Evolutionary conservation across 2,113 vertebrate species (phyloP), one percentile per base, ranked within the genome.

Genomic region (Diglossa brunneiventris): DNA sequence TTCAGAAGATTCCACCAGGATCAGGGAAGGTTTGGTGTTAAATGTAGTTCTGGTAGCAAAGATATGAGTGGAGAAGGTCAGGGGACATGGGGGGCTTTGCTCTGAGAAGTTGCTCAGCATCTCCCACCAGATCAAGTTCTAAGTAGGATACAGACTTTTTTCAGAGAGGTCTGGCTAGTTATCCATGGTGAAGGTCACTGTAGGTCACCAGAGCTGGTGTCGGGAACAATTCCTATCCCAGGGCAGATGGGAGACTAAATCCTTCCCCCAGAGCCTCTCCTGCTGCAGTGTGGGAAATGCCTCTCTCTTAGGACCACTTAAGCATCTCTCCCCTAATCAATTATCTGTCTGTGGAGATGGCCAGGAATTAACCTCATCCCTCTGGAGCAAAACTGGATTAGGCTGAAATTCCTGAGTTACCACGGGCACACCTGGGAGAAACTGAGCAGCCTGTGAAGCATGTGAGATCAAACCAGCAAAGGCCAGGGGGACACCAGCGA

Each of bases 241-340:
- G 77, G 17, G 67, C 91, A 94, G 80, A 89, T 89, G 87, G 83
- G 21, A 87, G 31, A 61, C 56, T 64, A 91, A 97, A 91, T 87
- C 91, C 87, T 68, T 52, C 27, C 37, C 23, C 5, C 10, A 47
- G 49, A 73, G 72, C 5, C 52, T 86, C 59, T 95, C 63, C 39
- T 52, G 17, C 61, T 8, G 4, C 47, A 67, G 4, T 0, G 7
- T 9, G 17, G 67, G 68, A 62, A 59, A 18, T 17, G 37, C 46
- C 47, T 77, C 73, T 58, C 72, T 59, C 64, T 72, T 6, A 55
- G 66, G 80, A 76, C 28, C 61, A 61, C 53, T 82, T 84, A 89
- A 94, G 41, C 13, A 78, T 62, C 62, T 82, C 87, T 84, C 56
- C 39, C 68, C 72, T 89, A 50, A 93, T 75, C 89, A 77, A 69